phyloP scores from a whole-genome alignment of 2,888 invertebrate species.

The Lepidocyrtinus sp. region DNA sequence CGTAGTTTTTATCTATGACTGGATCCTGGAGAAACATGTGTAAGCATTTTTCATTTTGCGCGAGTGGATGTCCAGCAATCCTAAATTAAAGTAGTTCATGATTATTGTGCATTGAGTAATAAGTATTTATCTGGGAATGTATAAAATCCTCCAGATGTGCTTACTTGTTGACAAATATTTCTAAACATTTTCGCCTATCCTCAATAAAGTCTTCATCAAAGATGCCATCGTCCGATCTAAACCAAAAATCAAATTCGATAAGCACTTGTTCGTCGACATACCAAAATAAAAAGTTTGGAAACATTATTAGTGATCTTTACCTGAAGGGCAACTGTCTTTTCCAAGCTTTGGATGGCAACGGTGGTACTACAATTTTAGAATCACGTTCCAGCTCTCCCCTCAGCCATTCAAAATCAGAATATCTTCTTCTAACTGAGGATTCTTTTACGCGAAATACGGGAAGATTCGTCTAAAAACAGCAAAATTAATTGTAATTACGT shows the following conservation, averaged over 20 bases:
- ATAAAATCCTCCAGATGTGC: conserved; percentile 70
- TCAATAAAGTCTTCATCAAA: conserved; percentile 99
- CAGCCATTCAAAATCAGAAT: conserved; percentile 99
- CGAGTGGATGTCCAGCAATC: conserved; percentile 98
- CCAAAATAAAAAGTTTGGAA: background rate
- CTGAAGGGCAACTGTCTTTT: conserved; percentile 97
- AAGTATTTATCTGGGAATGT: too few relatives aligned
- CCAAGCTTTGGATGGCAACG: conserved; percentile 98
- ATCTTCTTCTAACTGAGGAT: conserved; percentile 91
- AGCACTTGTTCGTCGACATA: background rate
- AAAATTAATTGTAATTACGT: conserved; percentile 21
- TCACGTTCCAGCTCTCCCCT: conserved; percentile 98
- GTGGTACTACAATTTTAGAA: conserved; percentile 99
- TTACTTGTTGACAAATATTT: conserved; percentile 98
- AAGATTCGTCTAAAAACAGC: conserved; percentile 90
- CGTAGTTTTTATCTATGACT: conserved; percentile 98
- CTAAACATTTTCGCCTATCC: conserved; percentile 95
- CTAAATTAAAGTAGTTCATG: conserved; percentile 74
- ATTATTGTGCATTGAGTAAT: too few relatives aligned
- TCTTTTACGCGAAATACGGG: conserved; percentile 99
- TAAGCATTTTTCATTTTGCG: conserved; percentile 98
- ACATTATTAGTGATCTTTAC: conserved; percentile 30
- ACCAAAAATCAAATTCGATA: background rate
- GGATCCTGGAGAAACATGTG: conserved; percentile 99
- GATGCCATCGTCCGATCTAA: conserved; percentile 95